These are phyloP conservation scores for Cephonodes hylas DNA, from an alignment of 2,888 invertebrate genomes.

Conservation along the genomic window DNA sequence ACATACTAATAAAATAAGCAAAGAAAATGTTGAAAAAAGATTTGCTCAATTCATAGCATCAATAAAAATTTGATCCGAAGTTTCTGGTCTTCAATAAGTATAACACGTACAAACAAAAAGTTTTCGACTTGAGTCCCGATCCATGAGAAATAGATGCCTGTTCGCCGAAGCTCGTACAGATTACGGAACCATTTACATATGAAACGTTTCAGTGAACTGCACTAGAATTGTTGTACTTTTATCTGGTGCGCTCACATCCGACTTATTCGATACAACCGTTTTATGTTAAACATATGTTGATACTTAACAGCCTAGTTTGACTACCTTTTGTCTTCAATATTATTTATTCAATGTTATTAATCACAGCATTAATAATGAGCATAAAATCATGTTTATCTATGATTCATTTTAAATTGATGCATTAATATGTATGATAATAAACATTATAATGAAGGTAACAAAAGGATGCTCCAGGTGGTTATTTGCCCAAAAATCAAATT, in stretches of 20 bases:
- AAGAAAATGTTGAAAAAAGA: neutral
- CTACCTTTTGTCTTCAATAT: neutral
- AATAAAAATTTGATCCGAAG: neutral
- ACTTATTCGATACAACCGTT: conserved; percentile 32
- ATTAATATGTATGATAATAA: too few species aligned
- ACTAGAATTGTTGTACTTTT: conserved; percentile 61
- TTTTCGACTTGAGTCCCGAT: conserved; percentile 56
- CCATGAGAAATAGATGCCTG: conserved; percentile 64
- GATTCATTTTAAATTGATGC: too few species aligned
- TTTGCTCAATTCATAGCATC: neutral
- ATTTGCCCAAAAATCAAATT: too few species aligned
- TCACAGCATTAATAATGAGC: too few species aligned
- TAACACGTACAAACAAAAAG: conserved; percentile 42
- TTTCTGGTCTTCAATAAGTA: neutral
- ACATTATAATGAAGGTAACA: too few species aligned
- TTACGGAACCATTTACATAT: conserved; percentile 75
- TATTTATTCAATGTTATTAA: too few species aligned
- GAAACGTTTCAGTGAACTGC: conserved; percentile 73
- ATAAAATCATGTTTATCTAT: too few species aligned
- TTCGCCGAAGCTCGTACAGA: conserved; percentile 61
- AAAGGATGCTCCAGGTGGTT: too few species aligned
- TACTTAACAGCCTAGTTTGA: conserved; percentile 45
- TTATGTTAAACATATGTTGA: conserved; percentile 50
- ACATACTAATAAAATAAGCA: neutral
- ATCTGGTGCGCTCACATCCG: conserved; percentile 51